A percentile compares a stretch with the other conserved stretches of the same genome.
Evolutionary conservation across 1,140 invertebrate species (phyloP).

Genomic region (Pseudachorutes palmiensis): DNA sequence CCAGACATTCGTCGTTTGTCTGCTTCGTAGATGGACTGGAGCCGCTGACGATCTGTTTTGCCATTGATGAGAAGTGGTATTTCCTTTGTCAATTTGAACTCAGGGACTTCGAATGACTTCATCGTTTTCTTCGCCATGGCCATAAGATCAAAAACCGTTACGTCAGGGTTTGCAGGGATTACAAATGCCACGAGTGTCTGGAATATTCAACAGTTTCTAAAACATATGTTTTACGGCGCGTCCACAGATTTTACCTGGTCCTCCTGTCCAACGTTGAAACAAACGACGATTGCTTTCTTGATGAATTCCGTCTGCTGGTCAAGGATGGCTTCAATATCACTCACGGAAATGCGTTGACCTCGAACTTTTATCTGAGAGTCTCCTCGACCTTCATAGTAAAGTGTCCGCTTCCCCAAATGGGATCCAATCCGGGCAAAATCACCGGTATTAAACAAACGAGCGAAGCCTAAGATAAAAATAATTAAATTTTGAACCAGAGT

Average conservation of each 20-base stretch:
- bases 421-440: slow-evolving; percentile 69
- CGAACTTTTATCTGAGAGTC: slow-evolving; percentile 81
- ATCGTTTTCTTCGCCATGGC: slow-evolving; percentile 52
- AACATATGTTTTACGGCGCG: slow-evolving; percentile 37
- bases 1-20: neutral
- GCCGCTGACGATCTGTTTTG: slow-evolving; percentile 68
- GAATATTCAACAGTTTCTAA: slow-evolving; percentile 33
- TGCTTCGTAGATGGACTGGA: slow-evolving; percentile 59
- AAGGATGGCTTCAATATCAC: slow-evolving; percentile 63
- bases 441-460: slow-evolving; percentile 63
- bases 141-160: slow-evolving; percentile 54
- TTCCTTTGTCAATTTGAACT: slow-evolving; percentile 50
- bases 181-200: slow-evolving; percentile 65
- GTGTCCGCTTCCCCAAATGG: slow-evolving; percentile 34
- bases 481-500: neutral
- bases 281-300: slow-evolving; percentile 61
- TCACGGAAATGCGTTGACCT: slow-evolving; percentile 73
- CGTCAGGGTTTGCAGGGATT: slow-evolving; percentile 45
- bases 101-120: slow-evolving; percentile 26
- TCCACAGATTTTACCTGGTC: slow-evolving; percentile 47
- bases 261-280: slow-evolving; percentile 64
- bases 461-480: slow-evolving; percentile 23
- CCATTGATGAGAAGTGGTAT: slow-evolving; percentile 74
- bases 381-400: slow-evolving; percentile 66
- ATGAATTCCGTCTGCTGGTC: slow-evolving; percentile 51